phyloP scores from a whole-genome alignment of 2,113 vertebrate genomes.

The Plestiodon gilberti region DNA sequence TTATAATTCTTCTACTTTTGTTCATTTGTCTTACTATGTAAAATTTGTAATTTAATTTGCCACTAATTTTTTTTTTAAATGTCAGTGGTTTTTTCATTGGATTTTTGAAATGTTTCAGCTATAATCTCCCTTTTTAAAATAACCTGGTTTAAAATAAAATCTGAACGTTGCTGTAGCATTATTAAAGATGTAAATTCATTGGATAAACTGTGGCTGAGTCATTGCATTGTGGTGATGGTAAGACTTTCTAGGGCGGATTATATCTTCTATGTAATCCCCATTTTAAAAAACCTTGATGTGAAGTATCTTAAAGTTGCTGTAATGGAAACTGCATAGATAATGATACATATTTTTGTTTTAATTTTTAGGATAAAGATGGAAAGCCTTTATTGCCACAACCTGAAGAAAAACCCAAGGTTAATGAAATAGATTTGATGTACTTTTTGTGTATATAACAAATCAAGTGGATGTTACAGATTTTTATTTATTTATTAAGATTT shows the following conservation, averaged over 20 bases:
- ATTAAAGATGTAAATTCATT: background rate
- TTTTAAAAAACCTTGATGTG: background rate
- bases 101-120: no score
- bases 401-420: slow-evolving; percentile 77
- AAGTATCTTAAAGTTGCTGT: background rate
- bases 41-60: background rate
- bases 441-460: no score
- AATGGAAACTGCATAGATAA: background rate
- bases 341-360: slow-evolving; percentile 11
- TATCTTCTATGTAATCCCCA: background rate
- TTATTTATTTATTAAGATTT: accelerated
- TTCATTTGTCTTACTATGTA: background rate
- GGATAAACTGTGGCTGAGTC: background rate
- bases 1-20: no score
- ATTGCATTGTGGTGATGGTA: no score
- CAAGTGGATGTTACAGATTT: no score
- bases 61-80: background rate
- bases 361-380: slow-evolving; percentile 76
- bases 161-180: background rate
- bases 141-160: no score
- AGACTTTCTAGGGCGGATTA: background rate
- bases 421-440: background rate
- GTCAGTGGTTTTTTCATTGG: no score
- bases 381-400: slow-evolving; percentile 69
- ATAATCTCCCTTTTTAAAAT: no score